Evolutionary conservation across 2,113 vertebrate genomes (phyloP).

Genomic region (Gymnorhina tibicen): DNA sequence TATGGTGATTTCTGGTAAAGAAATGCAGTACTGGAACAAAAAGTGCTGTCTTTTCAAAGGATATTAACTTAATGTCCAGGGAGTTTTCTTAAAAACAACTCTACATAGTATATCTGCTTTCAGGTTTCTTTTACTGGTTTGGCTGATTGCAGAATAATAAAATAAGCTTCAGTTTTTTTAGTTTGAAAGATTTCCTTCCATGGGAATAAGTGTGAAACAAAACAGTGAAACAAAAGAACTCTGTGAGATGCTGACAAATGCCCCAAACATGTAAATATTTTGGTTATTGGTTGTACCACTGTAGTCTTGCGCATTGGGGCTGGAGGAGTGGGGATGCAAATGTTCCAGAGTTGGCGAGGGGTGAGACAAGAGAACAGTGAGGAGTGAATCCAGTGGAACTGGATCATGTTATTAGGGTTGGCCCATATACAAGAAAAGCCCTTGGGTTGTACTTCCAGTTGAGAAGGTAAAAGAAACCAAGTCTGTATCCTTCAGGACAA

Average conservation of each 20-base stretch:
- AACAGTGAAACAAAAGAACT: background rate
- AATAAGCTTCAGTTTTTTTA: background rate
- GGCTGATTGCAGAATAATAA: background rate
- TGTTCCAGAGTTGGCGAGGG: background rate
- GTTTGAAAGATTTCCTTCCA: background rate
- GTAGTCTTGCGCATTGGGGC: rapidly evolving
- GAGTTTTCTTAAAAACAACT: background rate
- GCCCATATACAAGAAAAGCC: background rate
- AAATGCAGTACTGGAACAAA: background rate
- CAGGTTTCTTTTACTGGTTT: background rate
- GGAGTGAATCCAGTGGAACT: background rate
- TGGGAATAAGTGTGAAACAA: background rate
- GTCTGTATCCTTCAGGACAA: background rate
- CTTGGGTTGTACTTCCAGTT: background rate
- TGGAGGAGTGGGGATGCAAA: background rate
- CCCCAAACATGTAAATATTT: background rate
- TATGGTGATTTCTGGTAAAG: background rate
- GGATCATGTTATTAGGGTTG: background rate
- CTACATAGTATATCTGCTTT: background rate
- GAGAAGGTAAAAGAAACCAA: background rate
- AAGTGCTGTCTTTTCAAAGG: background rate
- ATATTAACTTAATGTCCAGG: background rate
- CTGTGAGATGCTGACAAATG: background rate
- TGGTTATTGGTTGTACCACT: background rate
- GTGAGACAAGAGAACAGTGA: background rate